phyloP scores from a whole-genome alignment of 2,113 vertebrate genomes.

The Felis catus region F.catus_Fca126_mat1.0 CM031420.1:87541501-87542000 shows the following conservation, averaged over 20 bases:
- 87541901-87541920: too few relatives aligned
- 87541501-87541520: not conserved
- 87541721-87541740: conserved; percentile 34
- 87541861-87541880: too few relatives aligned
- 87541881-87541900: too few relatives aligned
- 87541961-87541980: too few relatives aligned
- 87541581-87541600: conserved; percentile 3
- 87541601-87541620: conserved; percentile 20
- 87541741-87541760: not conserved
- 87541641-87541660: conserved; percentile 2
- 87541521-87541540: conserved; percentile 27
- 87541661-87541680: not conserved
- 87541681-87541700: not conserved
- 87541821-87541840: not conserved
- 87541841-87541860: not conserved
- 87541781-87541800: not conserved
- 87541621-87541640: not conserved
- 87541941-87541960: too few relatives aligned
- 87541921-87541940: too few relatives aligned
- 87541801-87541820: not conserved
- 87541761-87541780: conserved; percentile 8
- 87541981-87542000: too few relatives aligned
- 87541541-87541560: not conserved
- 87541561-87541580: conserved; percentile 21
- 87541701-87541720: conserved; percentile 7